These are phyloP conservation scores for Ommatoiulus sabulosus DNA, from an alignment of 2,888 invertebrate genomes.

Conservation along the genomic window DNA sequence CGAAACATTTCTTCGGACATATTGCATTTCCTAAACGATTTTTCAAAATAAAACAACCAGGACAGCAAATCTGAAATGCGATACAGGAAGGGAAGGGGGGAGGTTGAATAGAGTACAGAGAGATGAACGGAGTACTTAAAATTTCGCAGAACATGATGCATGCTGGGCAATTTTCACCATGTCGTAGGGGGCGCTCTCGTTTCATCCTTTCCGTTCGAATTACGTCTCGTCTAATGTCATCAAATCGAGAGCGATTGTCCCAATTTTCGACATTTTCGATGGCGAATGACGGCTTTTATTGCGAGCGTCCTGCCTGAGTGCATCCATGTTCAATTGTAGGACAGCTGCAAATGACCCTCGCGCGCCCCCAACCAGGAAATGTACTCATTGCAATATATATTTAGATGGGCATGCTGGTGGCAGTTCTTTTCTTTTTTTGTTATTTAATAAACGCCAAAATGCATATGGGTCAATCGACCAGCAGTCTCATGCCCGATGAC, in stretches of 20 bases:
- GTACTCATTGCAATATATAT: neutral
- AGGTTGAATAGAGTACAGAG: too few relatives aligned
- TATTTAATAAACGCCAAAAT: neutral
- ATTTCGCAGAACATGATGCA: too few relatives aligned
- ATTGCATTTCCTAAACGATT: too few relatives aligned
- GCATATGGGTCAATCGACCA: neutral
- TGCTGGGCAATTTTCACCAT: too few relatives aligned
- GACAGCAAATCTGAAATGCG: too few relatives aligned
- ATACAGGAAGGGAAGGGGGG: too few relatives aligned
- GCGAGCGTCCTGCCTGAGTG: constrained; percentile 10
- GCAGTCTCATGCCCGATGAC: too few relatives aligned
- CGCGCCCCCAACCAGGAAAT: constrained; percentile 3
- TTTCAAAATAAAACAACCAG: too few relatives aligned
- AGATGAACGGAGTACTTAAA: too few relatives aligned
- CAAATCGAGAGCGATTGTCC: neutral
- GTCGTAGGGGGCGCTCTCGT: neutral
- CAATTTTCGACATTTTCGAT: neutral
- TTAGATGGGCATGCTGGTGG: constrained; percentile 26
- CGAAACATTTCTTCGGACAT: too few relatives aligned
- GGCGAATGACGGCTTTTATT: neutral
- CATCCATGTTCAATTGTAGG: constrained; percentile 18
- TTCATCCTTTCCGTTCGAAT: neutral
- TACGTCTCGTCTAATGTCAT: neutral
- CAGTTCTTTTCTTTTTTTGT: too few relatives aligned
- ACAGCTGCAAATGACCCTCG: neutral